Conservation (phyloP, 1,140 invertebrate genomes). For the Scaptodrosophila lebanonensis region DNA sequence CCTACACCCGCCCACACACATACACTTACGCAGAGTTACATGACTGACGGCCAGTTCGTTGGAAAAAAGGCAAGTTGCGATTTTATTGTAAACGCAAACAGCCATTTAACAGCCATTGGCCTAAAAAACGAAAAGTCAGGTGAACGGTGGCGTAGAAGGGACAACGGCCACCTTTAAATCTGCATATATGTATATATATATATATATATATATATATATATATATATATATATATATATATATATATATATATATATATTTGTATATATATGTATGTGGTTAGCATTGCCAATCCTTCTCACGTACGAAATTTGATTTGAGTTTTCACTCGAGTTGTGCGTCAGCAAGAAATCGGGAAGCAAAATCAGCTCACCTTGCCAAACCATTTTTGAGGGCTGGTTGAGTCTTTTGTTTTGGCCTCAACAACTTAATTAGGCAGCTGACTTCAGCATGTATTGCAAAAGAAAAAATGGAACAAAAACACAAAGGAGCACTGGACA, state of each 20-base stretch:
- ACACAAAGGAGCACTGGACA: too few species aligned
- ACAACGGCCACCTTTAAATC: too few species aligned
- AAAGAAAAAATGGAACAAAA: constrained; percentile 25
- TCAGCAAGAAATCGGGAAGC: constrained; percentile 38
- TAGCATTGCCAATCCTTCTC: too few species aligned
- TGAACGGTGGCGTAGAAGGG: constrained; percentile 14
- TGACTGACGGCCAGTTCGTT: constrained; percentile 9
- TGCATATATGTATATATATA: too few species aligned
- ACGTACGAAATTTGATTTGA: constrained; percentile 53
- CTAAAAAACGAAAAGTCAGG: constrained; percentile 15
- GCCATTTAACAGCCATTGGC: constrained; percentile 21
- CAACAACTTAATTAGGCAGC: constrained; percentile 30
- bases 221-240: too few species aligned
- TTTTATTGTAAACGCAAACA: constrained; percentile 45
- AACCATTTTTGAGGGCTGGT: too few species aligned
- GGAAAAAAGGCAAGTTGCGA: constrained; percentile 29
- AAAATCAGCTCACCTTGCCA: background rate
- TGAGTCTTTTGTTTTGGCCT: background rate
- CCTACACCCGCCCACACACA: constrained; percentile 6
- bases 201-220: too few species aligned
- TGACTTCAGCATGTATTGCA: constrained; percentile 23
- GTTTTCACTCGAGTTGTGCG: constrained; percentile 41
- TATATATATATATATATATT: too few species aligned
- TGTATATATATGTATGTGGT: too few species aligned
- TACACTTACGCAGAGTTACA: background rate